These are phyloP conservation scores for Bradysia coprophila DNA, from an alignment of 1,140 invertebrate genomes.

Conservation along the genomic window DNA sequence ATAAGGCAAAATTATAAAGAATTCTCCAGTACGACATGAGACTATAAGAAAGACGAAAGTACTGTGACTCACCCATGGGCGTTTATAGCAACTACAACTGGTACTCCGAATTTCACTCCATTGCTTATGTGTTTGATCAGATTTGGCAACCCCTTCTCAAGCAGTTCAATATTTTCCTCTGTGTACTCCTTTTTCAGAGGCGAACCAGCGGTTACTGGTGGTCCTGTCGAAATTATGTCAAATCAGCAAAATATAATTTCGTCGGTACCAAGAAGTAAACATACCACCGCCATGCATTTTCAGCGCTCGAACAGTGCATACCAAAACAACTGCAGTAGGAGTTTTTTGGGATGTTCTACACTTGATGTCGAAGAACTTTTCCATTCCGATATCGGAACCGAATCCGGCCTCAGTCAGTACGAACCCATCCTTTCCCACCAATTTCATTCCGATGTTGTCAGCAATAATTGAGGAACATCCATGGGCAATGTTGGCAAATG, in stretches of 20 bases:
- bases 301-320: slow-evolving; percentile 82
- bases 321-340: slow-evolving; percentile 86
- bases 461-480: slow-evolving; percentile 93
- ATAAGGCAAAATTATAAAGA: neutral
- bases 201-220: slow-evolving; percentile 30
- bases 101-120: slow-evolving; percentile 73
- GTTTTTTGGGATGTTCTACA: slow-evolving; percentile 71
- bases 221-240: too few species aligned
- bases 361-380: slow-evolving; percentile 99
- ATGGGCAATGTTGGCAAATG: slow-evolving; percentile 98
- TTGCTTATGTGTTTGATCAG: slow-evolving; percentile 89
- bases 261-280: too few species aligned
- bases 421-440: slow-evolving; percentile 81
- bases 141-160: slow-evolving; percentile 78
- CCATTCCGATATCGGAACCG: slow-evolving; percentile 97
- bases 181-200: slow-evolving; percentile 71
- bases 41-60: neutral
- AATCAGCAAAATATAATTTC: too few species aligned
- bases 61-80: slow-evolving; percentile 46
- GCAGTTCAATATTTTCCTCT: slow-evolving; percentile 75
- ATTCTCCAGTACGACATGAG: neutral
- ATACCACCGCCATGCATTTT: slow-evolving; percentile 99
- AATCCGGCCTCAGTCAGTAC: slow-evolving; percentile 97
- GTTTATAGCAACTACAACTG: slow-evolving; percentile 93
- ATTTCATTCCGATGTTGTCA: slow-evolving; percentile 84